phyloP scores from a whole-genome alignment of 2,113 vertebrate genomes.

The Callionymus lyra region DNA sequence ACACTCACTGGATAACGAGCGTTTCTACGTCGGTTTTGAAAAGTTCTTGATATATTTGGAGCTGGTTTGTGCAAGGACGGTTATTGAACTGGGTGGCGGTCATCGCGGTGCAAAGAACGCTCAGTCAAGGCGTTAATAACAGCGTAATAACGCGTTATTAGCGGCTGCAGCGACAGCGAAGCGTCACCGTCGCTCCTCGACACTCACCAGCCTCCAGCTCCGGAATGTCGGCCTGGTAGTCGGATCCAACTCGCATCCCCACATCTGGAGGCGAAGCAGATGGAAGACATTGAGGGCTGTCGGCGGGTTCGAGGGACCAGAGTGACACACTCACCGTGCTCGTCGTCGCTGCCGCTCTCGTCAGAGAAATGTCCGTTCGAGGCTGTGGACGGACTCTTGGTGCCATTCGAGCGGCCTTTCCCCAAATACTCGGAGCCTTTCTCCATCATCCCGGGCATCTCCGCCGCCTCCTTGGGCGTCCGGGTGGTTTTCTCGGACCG shows the following conservation, averaged over 20 bases:
- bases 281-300: fast-evolving
- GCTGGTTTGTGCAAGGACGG: too few relatives aligned
- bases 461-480: too few relatives aligned
- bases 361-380: constrained; percentile 87
- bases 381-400: constrained; percentile 81
- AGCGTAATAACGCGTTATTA: too few relatives aligned
- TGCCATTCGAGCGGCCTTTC: constrained; percentile 78
- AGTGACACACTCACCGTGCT: constrained; percentile 69
- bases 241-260: constrained; percentile 91
- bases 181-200: too few relatives aligned
- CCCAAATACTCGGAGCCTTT: constrained; percentile 82
- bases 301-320: fast-evolving
- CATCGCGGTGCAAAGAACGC: too few relatives aligned
- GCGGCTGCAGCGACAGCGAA: too few relatives aligned
- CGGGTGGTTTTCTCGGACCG: background rate
- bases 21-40: too few relatives aligned
- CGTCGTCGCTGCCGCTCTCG: constrained; percentile 89
- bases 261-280: constrained; percentile 75
- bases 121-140: too few relatives aligned
- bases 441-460: constrained; percentile 95
- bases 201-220: constrained; percentile 87
- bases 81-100: too few relatives aligned
- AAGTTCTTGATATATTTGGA: too few relatives aligned
- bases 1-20: too few relatives aligned
- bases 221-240: constrained; percentile 89